Base-by-base conservation (phyloP, 1,140 invertebrate genomes). In the Asbolus verrucosus region DNA sequence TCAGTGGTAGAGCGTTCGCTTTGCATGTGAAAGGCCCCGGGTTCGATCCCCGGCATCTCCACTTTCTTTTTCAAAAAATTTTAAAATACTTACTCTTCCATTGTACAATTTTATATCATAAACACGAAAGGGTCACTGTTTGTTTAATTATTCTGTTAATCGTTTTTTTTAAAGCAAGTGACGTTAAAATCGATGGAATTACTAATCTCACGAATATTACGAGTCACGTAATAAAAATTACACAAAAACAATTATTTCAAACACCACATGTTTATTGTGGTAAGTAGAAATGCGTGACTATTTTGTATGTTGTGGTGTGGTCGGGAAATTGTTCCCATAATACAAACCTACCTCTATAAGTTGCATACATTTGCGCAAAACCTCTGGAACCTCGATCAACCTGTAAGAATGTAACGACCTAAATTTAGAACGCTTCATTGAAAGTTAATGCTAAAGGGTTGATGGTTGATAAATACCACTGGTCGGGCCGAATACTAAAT, bases 21-120 rank as follows among this genome's bases (percentile, higher is more conserved):
- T 93, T 91, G 91, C 92, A 93, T 93, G 91, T 92, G 91, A 92
- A 91, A 93, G 91, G 91, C 89, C 91, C 90, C 89, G 90, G 91
- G 90, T 92, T 92, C 91, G 88, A 92, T 92, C 90, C 91, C 88
- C 88, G 87, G 88, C 87, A 89, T 88, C 87, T 89, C 88, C 87
- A 89, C 31, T 75, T 81, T 81, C 77, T 77, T 77, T 43, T 65
- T 19, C 21, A 27, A n/a, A n/a, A n/a, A n/a, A n/a, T 27, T 9
- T 36, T 6, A 46, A 5, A 8, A 46, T 41, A 2, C 31, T 30
- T 13, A 13, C 27, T 30, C 11, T 9, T 39, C 6, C 9, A 1
- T 8, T 59, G n/a, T n/a, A n/a, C n/a, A n/a, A n/a, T n/a, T n/a
- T n/a, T n/a, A 5, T 30, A 30, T 30, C 27, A 30, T 30, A 30